These are phyloP conservation scores for Diacarnus erythraeanus DNA, from an alignment of 37 sponge, comb jelly and placozoan genomes.

Conservation along the genomic window DNA sequence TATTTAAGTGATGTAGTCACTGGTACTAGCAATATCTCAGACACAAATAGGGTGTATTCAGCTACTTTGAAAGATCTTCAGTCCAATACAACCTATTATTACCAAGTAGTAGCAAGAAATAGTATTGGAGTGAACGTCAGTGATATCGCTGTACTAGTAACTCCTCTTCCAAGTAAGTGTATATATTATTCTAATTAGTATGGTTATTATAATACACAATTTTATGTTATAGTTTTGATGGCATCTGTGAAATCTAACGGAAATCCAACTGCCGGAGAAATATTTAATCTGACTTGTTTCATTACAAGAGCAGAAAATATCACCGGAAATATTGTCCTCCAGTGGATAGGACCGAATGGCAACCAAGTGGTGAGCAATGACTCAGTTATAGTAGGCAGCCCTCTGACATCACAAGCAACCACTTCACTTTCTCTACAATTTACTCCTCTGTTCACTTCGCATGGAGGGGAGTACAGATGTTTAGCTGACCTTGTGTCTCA, in stretches of 20 bases:
- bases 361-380: neutral
- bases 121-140: slow-evolving; percentile 5
- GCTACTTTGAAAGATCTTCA: neutral
- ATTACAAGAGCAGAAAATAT: neutral
- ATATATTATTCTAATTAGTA: too few species aligned
- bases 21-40: neutral
- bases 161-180: slow-evolving; percentile 2
- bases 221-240: slow-evolving; percentile 1
- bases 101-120: slow-evolving; percentile 16
- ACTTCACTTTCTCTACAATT: slow-evolving; percentile 1
- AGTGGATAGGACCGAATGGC: slow-evolving; percentile 8
- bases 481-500: neutral
- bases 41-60: slow-evolving; percentile 11
- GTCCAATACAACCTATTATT: slow-evolving; percentile 11
- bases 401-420: neutral
- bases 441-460: neutral
- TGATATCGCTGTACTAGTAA: neutral
- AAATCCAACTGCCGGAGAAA: slow-evolving; percentile 3
- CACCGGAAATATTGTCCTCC: neutral
- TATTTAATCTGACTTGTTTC: neutral
- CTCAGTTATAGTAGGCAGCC: neutral
- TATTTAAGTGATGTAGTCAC: neutral
- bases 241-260: slow-evolving; percentile 2
- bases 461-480: slow-evolving; percentile 17
- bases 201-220: neutral